Base-by-base conservation (phyloP, 1,140 invertebrate species). In the Panagrolaimus sp. region DNA sequence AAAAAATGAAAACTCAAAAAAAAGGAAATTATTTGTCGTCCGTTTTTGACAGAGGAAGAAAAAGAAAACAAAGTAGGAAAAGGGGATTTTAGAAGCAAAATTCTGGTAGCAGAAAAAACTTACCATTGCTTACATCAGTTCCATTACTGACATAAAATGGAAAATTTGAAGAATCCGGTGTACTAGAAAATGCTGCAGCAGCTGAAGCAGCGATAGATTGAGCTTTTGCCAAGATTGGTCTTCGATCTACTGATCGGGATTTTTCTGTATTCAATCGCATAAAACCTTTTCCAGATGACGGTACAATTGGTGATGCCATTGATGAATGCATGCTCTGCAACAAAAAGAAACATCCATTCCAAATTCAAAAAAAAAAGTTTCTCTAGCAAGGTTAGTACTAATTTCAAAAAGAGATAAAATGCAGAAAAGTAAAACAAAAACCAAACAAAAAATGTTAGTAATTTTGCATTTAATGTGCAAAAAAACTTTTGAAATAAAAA, bases 191-290 rank as follows among this genome's bases (percentile, higher is more conserved):
- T 9, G 27, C 38, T 0, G 62, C 62, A 14, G 42, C 62, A n/a
- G 67, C 67, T 14, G 16, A 23, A 70, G 61, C 65, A 5, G 72
- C 72, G 7, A 79, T 71, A 3, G 78, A 79, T 63, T 79, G 78
- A 9, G 78, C 73, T 44, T 82, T 79, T 63, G 78, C 72, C 13
- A 79, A 69, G 20, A 71, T 45, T 1, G 78, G 78, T 20, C 78
- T 67, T 11, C 74, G 38, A 31, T 78, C 76, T 20, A 66, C 53
- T 23, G 73, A 76, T 53, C 78, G 62, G 31, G 71, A 74, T 45
- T 72, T 76, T 25, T 76, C 74, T 23, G 74, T 76, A 65, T 76
- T 76, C 8, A 76, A 43, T 31, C 74, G 66, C 62, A 74, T 71
- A 68, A 76, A 75, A 7, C 77, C 70, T 43, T 75, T 75, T 5